These are phyloP conservation scores for Sitophilus oryzae DNA, from an alignment of 1,140 invertebrate species.

Conservation along the genomic window DNA sequence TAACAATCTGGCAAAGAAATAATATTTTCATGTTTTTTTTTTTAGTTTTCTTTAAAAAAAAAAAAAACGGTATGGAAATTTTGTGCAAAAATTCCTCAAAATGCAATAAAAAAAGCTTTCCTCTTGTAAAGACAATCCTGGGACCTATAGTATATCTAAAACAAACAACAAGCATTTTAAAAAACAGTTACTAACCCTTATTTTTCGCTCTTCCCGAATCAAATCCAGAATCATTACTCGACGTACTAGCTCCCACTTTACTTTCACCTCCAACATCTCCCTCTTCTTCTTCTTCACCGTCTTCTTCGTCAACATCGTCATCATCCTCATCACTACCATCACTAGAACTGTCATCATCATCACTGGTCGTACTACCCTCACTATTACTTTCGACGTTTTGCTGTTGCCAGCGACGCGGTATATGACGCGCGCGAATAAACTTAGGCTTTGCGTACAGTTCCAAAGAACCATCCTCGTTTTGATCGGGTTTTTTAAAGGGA, in stretches of 20 bases:
- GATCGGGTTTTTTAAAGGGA: constrained; percentile 40
- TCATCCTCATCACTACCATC: constrained; percentile 28
- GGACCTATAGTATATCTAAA: no score
- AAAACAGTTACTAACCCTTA: constrained; percentile 34
- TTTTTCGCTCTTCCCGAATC: constrained; percentile 47
- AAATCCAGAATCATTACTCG: constrained; percentile 56
- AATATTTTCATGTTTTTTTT: no score
- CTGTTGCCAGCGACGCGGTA: constrained; percentile 29
- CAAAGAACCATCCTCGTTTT: constrained; percentile 37
- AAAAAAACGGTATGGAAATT: no score
- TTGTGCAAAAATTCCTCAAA: no score
- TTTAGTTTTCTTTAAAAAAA: no score
- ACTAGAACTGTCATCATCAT: constrained; percentile 25
- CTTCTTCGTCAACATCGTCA: constrained; percentile 19
- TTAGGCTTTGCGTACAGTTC: constrained; percentile 42
- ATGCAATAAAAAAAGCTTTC: no score
- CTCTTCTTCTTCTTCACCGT: constrained; percentile 25
- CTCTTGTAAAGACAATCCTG: no score
- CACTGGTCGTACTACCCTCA: constrained; percentile 13
- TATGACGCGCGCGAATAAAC: constrained; percentile 37
- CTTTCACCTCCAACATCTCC: constrained; percentile 30
- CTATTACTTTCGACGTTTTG: constrained; percentile 7
- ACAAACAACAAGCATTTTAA: no score
- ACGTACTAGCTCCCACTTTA: constrained; percentile 51
- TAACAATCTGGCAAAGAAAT: no score